These are phyloP conservation scores for Brachionus rotundiformis DNA, from an alignment of 1,140 invertebrate species.

Conservation along the genomic window DNA sequence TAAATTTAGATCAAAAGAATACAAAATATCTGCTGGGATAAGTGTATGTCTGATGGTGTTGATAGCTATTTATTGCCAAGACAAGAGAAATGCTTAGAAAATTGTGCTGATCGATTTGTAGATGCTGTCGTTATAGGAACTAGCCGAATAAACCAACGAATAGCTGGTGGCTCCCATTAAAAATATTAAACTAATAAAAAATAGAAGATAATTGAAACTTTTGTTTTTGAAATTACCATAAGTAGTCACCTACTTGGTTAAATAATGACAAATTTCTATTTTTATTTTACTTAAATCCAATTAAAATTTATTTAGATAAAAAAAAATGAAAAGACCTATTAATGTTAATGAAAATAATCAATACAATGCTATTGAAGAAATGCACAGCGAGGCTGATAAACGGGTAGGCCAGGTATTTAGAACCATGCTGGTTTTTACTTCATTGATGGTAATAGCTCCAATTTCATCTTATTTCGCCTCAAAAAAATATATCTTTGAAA, in stretches of 20 bases:
- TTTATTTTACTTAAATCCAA: background rate
- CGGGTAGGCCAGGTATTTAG: conserved; percentile 50
- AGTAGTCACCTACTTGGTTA: background rate
- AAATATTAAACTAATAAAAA: background rate
- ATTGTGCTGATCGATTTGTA: conserved; percentile 47
- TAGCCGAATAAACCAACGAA: conserved; percentile 33
- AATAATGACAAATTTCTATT: background rate
- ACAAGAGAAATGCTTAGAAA: conserved; percentile 31
- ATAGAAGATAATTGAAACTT: too few species aligned
- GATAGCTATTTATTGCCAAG: conserved; percentile 15
- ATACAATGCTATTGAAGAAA: conserved; percentile 9
- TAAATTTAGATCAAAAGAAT: conserved; percentile 39
- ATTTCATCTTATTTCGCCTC: conserved; percentile 39
- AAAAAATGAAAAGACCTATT: background rate
- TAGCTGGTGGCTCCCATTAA: conserved; percentile 42
- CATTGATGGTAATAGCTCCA: conserved; percentile 41
- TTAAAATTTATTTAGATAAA: background rate
- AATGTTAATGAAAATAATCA: background rate
- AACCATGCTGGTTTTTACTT: conserved; percentile 41
- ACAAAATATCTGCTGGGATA: conserved; percentile 51
- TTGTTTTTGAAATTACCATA: background rate
- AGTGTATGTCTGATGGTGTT: conserved; percentile 41
- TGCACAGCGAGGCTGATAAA: conserved; percentile 27
- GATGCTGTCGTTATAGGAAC: conserved; percentile 49
- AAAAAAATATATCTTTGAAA: conserved; percentile 50